Conservation (phyloP, 2,797 vertebrate species). For the Aldrovandia affinis region DNA sequence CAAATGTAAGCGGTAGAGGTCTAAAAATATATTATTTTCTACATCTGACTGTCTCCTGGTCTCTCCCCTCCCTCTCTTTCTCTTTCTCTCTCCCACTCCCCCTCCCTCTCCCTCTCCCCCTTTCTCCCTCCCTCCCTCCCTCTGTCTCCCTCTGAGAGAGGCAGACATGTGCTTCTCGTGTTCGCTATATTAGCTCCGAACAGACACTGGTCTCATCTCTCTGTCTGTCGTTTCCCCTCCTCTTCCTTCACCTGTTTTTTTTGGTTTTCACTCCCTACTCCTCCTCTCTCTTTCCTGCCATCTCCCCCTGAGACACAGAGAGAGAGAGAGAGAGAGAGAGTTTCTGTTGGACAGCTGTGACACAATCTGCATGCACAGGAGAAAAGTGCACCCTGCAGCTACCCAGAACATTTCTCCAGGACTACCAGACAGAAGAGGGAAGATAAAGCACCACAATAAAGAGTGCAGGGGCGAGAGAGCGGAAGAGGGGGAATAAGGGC, state of each 20-base stretch:
- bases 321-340: constrained; percentile 42
- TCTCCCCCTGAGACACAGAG: constrained; percentile 21
- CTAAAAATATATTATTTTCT: constrained; percentile 48
- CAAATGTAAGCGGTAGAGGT: constrained; percentile 60
- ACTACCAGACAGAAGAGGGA: constrained; percentile 23
- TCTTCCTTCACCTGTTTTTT: constrained; percentile 25
- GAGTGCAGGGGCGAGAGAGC: constrained; percentile 7
- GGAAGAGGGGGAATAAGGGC: constrained; percentile 25
- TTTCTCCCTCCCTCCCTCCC: constrained; percentile 24
- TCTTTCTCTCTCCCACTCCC: constrained; percentile 33
- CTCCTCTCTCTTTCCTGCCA: constrained; percentile 10
- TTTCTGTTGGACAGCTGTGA: background rate
- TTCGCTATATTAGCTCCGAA: constrained; percentile 43
- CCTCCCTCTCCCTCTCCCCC: constrained; percentile 40
- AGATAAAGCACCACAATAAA: background rate
- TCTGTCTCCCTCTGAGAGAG: constrained; percentile 28
- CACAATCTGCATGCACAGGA: background rate
- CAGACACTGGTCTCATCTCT: constrained; percentile 22
- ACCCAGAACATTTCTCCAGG: constrained; percentile 36
- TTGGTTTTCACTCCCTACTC: constrained; percentile 19
- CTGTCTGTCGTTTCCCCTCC: constrained; percentile 26
- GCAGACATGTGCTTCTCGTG: constrained; percentile 48
- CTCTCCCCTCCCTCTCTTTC: constrained; percentile 37
- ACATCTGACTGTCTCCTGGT: constrained; percentile 1
- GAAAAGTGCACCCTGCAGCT: constrained; percentile 44